These are phyloP conservation scores for Gonatopus flavifemur DNA, from an alignment of 1,140 invertebrate species.

Conservation along the genomic window DNA sequence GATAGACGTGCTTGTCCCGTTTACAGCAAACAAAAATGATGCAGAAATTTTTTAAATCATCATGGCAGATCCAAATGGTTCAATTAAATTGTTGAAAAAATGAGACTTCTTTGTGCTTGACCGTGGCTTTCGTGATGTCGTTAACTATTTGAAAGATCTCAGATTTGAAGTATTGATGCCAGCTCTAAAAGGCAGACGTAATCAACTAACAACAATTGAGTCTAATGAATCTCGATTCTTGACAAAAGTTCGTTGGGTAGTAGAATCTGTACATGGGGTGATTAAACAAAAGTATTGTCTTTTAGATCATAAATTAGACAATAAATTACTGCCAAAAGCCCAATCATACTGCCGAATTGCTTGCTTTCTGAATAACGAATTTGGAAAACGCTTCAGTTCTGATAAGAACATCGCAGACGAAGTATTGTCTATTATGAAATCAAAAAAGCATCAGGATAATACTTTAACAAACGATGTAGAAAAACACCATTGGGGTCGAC, in stretches of 20 bases:
- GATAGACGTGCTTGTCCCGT: slow-evolving; percentile 28
- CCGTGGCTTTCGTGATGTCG: slow-evolving; percentile 37
- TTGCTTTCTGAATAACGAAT: neutral
- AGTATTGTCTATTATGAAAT: neutral
- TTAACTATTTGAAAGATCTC: slow-evolving; percentile 14
- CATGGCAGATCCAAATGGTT: slow-evolving; percentile 19
- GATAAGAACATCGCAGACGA: neutral
- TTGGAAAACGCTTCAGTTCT: slow-evolving; percentile 1
- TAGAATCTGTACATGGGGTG: slow-evolving; percentile 39
- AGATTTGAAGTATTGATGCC: slow-evolving; percentile 7
- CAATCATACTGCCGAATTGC: slow-evolving; percentile 7
- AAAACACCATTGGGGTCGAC: neutral
- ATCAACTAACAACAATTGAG: slow-evolving; percentile 6
- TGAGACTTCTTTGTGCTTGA: slow-evolving; percentile 32
- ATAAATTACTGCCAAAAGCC: slow-evolving; percentile 15
- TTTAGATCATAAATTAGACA: slow-evolving; percentile 23
- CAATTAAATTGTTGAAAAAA: slow-evolving; percentile 13
- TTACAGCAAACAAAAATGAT: slow-evolving; percentile 31
- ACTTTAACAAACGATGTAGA: neutral
- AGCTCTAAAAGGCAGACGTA: slow-evolving; percentile 3
- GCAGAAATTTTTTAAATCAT: slow-evolving; percentile 29
- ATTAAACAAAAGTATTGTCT: slow-evolving; percentile 25
- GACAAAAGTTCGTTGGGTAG: slow-evolving; percentile 34
- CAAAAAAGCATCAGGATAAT: neutral
- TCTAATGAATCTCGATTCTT: slow-evolving; percentile 30